A percentile compares a stretch with the other conserved stretches of the same genome.
phyloP scores from a whole-genome alignment of 2,888 invertebrate species.

The Nomada hirtipes region DNA sequence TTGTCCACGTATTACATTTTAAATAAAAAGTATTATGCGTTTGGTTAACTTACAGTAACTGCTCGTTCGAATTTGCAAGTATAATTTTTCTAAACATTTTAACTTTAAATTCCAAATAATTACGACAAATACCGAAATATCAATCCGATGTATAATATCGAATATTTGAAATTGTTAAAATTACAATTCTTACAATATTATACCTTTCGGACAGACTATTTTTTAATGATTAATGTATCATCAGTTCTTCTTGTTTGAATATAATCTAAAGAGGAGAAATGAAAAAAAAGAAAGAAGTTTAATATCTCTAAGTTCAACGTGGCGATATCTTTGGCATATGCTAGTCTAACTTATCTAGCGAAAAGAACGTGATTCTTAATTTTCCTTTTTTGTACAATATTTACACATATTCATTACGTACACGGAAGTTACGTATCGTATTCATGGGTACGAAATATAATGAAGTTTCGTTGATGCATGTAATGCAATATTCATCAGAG shows the following conservation, averaged over 20 bases:
- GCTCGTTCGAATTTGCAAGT: too few species aligned
- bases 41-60: too few species aligned
- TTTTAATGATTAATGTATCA: neutral
- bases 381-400: neutral
- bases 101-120: neutral
- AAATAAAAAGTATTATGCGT: too few species aligned
- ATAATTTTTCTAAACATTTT: slow-evolving; percentile 3
- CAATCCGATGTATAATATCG: neutral
- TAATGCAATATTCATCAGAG: slow-evolving; percentile 24
- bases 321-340: neutral
- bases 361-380: neutral
- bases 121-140: neutral
- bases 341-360: neutral
- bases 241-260: neutral
- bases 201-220: neutral
- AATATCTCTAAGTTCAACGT: slow-evolving; percentile 8
- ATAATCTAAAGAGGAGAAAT: neutral
- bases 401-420: slow-evolving; percentile 1
- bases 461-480: neutral
- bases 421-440: slow-evolving; percentile 5
- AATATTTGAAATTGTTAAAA: neutral
- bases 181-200: neutral
- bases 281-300: neutral
- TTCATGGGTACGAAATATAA: slow-evolving; percentile 9
- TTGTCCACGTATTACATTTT: neutral